Percentiles rank a stretch among this genome's conserved stretches.
Conservation (phyloP, 2,113 vertebrate species). For the Chaetura pelagica region DNA sequence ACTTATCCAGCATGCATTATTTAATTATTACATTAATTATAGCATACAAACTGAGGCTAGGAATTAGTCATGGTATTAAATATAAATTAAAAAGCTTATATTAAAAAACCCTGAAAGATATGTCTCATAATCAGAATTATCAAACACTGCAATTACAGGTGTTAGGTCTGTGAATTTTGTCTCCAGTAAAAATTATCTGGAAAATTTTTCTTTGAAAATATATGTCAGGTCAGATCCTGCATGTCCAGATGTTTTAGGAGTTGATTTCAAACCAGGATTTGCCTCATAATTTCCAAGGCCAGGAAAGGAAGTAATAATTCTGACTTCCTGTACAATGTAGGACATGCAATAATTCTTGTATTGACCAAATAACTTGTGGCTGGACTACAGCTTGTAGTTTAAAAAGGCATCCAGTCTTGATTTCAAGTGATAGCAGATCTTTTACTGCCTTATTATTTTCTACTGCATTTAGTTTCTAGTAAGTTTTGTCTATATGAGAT, state of each 20-base stretch:
- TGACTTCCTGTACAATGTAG: background rate
- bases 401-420: background rate
- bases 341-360: background rate
- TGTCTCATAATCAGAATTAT: background rate
- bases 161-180: background rate
- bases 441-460: background rate
- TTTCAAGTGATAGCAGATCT: background rate
- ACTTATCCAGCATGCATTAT: background rate
- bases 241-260: background rate
- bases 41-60: background rate
- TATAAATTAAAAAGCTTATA: background rate
- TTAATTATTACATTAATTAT: background rate
- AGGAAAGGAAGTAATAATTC: constrained; percentile 7
- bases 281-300: background rate
- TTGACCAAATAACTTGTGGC: background rate
- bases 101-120: background rate
- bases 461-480: background rate
- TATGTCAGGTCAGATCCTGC: background rate
- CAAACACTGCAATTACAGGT: background rate
- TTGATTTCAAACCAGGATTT: background rate
- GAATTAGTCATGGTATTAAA: background rate
- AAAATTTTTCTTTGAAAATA: background rate
- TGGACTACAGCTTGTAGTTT: background rate
- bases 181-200: background rate
- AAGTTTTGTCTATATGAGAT: background rate